These are phyloP conservation scores for Charina bottae DNA, from an alignment of 2,113 vertebrate species.

Conservation along the genomic window DNA sequence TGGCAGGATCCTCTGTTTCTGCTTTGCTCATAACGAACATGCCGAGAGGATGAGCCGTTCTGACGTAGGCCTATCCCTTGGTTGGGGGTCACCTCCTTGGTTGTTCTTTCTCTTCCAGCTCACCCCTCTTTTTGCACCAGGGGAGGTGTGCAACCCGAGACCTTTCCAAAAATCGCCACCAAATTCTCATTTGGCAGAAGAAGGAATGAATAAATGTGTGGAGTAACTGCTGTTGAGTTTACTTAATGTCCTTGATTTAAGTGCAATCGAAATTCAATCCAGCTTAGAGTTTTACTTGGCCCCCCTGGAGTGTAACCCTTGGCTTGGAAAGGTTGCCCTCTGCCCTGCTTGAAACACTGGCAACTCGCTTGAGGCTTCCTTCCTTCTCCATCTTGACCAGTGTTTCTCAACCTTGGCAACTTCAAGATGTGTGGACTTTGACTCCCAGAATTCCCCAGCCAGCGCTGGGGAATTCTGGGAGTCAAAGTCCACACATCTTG, in stretches of 20 bases:
- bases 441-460: background rate
- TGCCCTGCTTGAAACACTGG: background rate
- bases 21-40: background rate
- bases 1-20: background rate
- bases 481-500: too few relatives aligned
- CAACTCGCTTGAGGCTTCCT: background rate
- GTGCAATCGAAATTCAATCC: background rate
- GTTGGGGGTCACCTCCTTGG: background rate
- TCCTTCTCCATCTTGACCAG: background rate
- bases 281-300: background rate
- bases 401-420: too few relatives aligned
- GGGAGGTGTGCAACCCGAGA: background rate
- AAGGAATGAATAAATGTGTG: background rate
- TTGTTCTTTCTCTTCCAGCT: background rate
- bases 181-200: background rate
- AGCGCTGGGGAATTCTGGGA: too few relatives aligned
- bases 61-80: background rate
- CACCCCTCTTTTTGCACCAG: background rate
- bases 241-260: background rate
- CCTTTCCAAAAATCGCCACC: background rate
- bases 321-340: background rate
- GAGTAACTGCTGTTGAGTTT: background rate
- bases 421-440: background rate
- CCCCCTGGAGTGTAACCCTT: background rate
- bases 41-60: background rate